A percentile compares a stretch with the other conserved stretches of the same genome.
Evolutionary conservation across 2,888 invertebrate species (phyloP).

Genomic region (Schizotus pectinicornis): DNA sequence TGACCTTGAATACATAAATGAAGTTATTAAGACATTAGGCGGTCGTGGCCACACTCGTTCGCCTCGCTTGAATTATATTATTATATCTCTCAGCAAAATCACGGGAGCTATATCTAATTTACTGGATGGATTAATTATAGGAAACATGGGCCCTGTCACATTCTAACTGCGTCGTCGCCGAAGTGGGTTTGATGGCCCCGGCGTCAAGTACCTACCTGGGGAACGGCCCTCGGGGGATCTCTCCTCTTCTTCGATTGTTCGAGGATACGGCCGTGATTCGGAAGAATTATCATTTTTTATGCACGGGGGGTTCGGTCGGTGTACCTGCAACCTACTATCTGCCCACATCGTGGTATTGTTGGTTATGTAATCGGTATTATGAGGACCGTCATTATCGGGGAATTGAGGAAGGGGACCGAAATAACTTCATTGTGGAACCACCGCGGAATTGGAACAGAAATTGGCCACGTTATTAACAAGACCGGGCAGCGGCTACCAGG

Average conservation of each 20-base stretch:
- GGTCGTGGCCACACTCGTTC: conserved; percentile 55
- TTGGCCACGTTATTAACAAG: no score
- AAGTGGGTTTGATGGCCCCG: conserved; percentile 12
- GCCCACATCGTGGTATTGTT: conserved; percentile 7
- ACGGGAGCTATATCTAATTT: conserved; percentile 56
- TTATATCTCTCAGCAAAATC: conserved; percentile 57
- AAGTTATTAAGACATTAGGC: conserved; percentile 61
- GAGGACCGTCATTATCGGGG: no score
- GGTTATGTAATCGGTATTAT: not conserved
- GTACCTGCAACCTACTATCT: no score
- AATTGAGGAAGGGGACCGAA: no score
- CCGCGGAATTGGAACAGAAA: no score
- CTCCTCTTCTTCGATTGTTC: conserved; percentile 29
- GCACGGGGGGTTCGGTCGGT: not conserved
- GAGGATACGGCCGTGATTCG: conserved; percentile 34
- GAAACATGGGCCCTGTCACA: conserved; percentile 46
- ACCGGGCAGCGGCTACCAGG: no score
- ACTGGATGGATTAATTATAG: conserved; percentile 56
- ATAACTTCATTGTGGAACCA: no score
- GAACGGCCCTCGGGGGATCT: conserved; percentile 13
- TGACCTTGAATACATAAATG: conserved; percentile 59
- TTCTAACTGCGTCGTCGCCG: conserved; percentile 27
- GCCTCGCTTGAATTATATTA: conserved; percentile 54
- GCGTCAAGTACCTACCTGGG: conserved; percentile 12
- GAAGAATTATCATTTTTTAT: conserved; percentile 32